Evolutionary conservation across 2,797 vertebrate genomes (phyloP), one percentile per base, ranked within the genome.

Genomic region (Bradypus variegatus): DNA sequence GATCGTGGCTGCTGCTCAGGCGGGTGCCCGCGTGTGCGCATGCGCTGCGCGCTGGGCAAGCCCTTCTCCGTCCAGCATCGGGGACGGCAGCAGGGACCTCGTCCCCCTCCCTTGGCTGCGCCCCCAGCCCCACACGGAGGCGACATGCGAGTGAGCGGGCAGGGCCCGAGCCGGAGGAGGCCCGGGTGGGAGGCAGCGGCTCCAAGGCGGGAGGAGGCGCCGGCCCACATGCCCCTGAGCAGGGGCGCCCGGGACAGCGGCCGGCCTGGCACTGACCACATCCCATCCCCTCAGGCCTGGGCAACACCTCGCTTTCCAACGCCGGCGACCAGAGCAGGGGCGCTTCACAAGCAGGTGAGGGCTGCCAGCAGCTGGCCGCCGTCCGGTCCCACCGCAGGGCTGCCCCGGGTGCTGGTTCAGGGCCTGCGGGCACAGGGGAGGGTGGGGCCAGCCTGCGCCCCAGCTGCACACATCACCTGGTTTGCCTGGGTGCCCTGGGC

Each of bases 401-500:
- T 55, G 21, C 13, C 13, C 60, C 7, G 16, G 58, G 31, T 11
- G 25, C 36, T 16, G 21, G 21, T 48, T n/a, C 4, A 25, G 67
- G 64, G 14, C 31, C 69, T 2, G 69, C 21, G 31, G 18, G 23
- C 62, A 13, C 33, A 1, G 48, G 15, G 18, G 36, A 58, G 36
- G 48, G n/a, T 23, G 21, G n/a, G 27, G 60, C 25, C 55, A 3
- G 6, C 21, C 69, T 31, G 16, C 0, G 0, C 55, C n/a, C 25
- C 33, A 29, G 29, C 19, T 21, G 18, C 31, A 12, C n/a, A 9
- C 8, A 19, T 18, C 45, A 2, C 45, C 8, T 3, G 81, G n/a
- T 10, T 45, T 48, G 4, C 15, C 0, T 3, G 15, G 36, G 23
- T 4, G 1, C 13, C 21, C 1, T 1, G 7, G 36, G 50, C 19